Evolutionary conservation across 2,888 invertebrate species (phyloP).

Genomic region (Lasius platythorax): DNA sequence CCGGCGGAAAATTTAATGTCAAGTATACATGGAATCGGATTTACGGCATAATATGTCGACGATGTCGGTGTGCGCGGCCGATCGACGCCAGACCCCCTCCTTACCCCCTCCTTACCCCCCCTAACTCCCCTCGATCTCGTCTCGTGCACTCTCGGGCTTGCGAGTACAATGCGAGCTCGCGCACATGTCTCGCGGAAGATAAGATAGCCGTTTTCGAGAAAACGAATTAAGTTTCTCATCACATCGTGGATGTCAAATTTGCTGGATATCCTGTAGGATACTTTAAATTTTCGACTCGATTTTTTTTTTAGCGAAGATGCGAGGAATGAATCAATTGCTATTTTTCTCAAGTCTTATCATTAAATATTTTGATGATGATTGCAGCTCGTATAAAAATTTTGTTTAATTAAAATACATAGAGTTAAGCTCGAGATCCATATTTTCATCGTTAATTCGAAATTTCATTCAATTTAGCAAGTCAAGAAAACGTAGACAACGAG

Average conservation of each 20-base stretch:
- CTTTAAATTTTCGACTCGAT: neutral
- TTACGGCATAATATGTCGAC: constrained; percentile 59
- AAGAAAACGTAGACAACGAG: neutral
- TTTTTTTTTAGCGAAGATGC: neutral
- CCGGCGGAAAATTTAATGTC: constrained; percentile 84
- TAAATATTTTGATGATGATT: neutral
- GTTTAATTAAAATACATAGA: neutral
- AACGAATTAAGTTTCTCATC: neutral
- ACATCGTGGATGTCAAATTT: neutral
- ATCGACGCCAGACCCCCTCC: constrained; percentile 24
- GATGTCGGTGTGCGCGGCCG: constrained; percentile 41
- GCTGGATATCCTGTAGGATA: neutral
- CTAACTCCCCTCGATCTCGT: neutral
- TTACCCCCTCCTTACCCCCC: constrained; percentile 10
- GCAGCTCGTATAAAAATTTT: neutral
- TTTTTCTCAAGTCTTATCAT: neutral
- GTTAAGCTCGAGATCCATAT: neutral
- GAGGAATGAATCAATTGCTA: neutral
- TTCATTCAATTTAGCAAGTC: neutral
- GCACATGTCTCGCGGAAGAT: constrained; percentile 19
- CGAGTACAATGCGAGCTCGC: constrained; percentile 20
- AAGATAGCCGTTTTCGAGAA: neutral
- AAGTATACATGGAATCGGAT: constrained; percentile 83
- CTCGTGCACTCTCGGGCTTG: constrained; percentile 8
- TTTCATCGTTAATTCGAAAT: neutral